Base-by-base conservation (phyloP, 2,113 vertebrate genomes). In the Ictalurus furcatus region DNA sequence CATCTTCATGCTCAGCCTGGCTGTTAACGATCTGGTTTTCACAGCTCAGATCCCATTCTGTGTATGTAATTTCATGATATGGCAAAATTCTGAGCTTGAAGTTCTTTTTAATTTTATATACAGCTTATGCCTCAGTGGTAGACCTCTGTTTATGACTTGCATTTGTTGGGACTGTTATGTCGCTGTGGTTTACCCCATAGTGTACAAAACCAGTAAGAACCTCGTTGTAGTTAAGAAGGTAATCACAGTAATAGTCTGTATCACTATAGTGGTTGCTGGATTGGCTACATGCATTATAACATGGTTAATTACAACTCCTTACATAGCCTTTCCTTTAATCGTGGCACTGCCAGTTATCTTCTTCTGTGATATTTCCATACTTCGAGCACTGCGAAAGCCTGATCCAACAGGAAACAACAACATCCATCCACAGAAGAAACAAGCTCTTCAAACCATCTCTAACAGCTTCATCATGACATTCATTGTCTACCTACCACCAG, bases 341-440 rank as follows among this genome's bases (percentile, higher is more conserved):
- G 4, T 44, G 40, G 4, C 40, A 44, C 40, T 44, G 4, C 40
- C 40, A 44, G 40, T 40, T 59, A 91, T 89, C 25, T 30, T 56
- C 14, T 91, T 88, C 54, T 91, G 76, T 76, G 88, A 91, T 67
- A 17, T 85, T 12, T 67, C 56, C 16, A 54, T 89, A 21, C 63
- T 89, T 52, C 67, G 2, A 19, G 78, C 58, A 34, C 34, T 91
- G 58, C 86, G 52, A 37, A 88, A 67, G 58, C 84, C 58, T n/a
- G 86, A 65, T 76, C 88, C 86, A 11, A 82, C 63, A 13, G 88
- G 88, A 12, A 85, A 76, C 19, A 59, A 1, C 37, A 48, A 13
- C 11, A 40, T 86, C 37, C 86, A 91, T 67, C 90, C 88, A 5
- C 88, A 90, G 88, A 91, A 91, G 67, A 89, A 86, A 84, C 87